These are phyloP conservation scores for Anser cygnoides DNA, from an alignment of 2,113 vertebrate species.

Conservation along the genomic window DNA sequence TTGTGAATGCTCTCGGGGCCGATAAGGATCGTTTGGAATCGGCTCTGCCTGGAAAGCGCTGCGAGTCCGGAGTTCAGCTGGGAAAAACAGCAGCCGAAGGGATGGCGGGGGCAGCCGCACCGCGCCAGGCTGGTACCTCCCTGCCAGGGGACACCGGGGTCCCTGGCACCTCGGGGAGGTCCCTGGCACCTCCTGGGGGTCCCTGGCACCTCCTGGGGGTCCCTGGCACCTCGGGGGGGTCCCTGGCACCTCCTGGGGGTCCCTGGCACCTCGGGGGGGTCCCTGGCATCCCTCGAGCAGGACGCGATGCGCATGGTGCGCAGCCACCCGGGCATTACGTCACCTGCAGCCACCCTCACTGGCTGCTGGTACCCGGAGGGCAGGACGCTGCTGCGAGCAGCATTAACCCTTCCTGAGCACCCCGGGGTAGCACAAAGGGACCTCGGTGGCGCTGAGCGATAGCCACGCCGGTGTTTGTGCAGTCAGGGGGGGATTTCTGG, in stretches of 20 bases:
- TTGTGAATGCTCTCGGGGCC: background rate
- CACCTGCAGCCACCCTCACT: constrained; percentile 37
- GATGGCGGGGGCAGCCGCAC: fast-evolving
- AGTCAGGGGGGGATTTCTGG: background rate
- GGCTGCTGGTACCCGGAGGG: constrained; percentile 53
- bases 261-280: fast-evolving
- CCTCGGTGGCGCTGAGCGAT: fast-evolving
- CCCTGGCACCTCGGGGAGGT: background rate
- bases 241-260: background rate
- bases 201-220: background rate
- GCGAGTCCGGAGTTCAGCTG: background rate
- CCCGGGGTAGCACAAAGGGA: background rate
- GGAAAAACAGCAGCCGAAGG: background rate
- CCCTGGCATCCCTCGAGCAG: background rate
- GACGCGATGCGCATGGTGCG: background rate
- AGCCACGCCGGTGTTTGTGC: fast-evolving
- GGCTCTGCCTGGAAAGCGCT: fast-evolving
- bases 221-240: fast-evolving
- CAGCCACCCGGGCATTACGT: constrained; percentile 40
- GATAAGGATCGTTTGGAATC: background rate
- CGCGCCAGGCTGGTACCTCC: fast-evolving
- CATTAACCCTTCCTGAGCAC: constrained; percentile 39
- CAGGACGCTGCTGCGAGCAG: constrained; percentile 52
- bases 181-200: fast-evolving
- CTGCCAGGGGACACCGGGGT: background rate